Evolutionary conservation across 2,888 invertebrate species (phyloP).

Genomic region (Eupelmus urozonus): DNA sequence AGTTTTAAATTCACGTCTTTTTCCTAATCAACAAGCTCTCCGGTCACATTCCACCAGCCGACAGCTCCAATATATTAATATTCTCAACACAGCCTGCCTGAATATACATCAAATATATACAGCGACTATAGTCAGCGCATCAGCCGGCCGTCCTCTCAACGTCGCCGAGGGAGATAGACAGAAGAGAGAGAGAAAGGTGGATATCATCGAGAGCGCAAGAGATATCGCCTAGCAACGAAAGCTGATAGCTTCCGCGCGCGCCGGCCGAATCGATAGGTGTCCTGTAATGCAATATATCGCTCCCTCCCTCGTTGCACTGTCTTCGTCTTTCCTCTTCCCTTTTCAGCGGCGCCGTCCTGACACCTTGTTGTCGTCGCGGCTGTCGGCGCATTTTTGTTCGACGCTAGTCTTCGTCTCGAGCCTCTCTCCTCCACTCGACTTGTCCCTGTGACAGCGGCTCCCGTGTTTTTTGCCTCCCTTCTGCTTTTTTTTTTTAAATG

Average conservation of each 20-base stretch:
- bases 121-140: background rate
- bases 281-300: slow-evolving; percentile 69
- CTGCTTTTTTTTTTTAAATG: no score
- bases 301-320: slow-evolving; percentile 20
- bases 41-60: background rate
- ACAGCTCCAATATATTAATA: slow-evolving; percentile 33
- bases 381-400: slow-evolving; percentile 4
- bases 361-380: slow-evolving; percentile 32
- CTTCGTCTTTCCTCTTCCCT: slow-evolving; percentile 12
- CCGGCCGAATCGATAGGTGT: slow-evolving; percentile 69
- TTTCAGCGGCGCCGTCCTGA: slow-evolving; percentile 36
- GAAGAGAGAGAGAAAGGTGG: slow-evolving; percentile 56
- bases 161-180: slow-evolving; percentile 8
- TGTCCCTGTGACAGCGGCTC: background rate
- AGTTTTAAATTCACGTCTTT: no score
- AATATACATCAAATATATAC: background rate
- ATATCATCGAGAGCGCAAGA: slow-evolving; percentile 66
- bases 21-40: background rate
- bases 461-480: no score
- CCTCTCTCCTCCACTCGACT: background rate
- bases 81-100: slow-evolving; percentile 1
- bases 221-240: slow-evolving; percentile 75
- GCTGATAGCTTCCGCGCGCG: slow-evolving; percentile 71
- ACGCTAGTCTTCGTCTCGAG: background rate
- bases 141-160: background rate